These are phyloP conservation scores for Chauna torquata DNA, from an alignment of 2,113 vertebrate species.

Conservation along the genomic window DNA sequence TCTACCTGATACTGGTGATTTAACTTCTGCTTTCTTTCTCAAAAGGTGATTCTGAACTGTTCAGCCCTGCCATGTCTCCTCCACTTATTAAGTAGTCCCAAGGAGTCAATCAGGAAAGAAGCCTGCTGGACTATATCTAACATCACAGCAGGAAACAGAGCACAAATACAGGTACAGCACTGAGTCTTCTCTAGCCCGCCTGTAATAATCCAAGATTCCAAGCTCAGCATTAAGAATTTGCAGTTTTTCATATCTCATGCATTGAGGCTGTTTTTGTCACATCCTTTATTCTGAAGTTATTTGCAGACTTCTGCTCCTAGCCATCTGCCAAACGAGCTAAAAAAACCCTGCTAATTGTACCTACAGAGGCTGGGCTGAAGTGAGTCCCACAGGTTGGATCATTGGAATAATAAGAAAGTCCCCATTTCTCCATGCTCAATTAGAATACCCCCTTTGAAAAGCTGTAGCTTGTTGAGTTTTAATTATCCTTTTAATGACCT, in stretches of 20 bases:
- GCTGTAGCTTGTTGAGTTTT: neutral
- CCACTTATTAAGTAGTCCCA: conserved; percentile 95
- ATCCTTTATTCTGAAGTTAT: neutral
- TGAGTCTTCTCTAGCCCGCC: neutral
- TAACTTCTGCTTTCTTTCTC: neutral
- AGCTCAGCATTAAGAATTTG: neutral
- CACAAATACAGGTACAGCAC: conserved; percentile 92
- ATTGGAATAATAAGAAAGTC: neutral
- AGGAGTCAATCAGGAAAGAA: conserved; percentile 98
- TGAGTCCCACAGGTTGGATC: neutral
- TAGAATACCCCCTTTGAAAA: neutral
- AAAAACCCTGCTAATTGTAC: neutral
- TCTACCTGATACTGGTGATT: neutral
- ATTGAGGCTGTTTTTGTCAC: neutral
- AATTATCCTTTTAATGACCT: neutral
- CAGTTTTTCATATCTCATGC: neutral
- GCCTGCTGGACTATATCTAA: conserved; percentile 99
- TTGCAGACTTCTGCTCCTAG: neutral
- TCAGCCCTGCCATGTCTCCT: conserved; percentile 96
- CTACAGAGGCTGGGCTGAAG: neutral
- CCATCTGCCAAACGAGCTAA: neutral
- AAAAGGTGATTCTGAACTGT: conserved; percentile 96
- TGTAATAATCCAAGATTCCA: neutral
- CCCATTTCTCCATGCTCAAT: neutral
- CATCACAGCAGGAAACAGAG: conserved; percentile 96